Percentiles rank a stretch among this genome's conserved stretches.
phyloP scores from a whole-genome alignment of 53 echinoderm and acorn worm species.

The Mesocentrotus franciscanus region DNA sequence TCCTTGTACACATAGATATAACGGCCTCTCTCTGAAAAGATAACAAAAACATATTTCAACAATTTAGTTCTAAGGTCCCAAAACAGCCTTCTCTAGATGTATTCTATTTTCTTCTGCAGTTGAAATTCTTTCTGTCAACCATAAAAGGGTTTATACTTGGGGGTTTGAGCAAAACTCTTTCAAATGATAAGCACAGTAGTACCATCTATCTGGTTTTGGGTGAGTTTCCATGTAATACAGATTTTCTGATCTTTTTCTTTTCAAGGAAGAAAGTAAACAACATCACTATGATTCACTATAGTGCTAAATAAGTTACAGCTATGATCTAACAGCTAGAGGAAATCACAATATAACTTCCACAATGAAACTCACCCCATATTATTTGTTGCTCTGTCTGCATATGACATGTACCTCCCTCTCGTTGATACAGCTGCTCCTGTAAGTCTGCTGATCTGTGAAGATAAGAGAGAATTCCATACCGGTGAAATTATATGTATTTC shows the following conservation, averaged over 20 bases:
- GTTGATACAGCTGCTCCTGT: constrained; percentile 97
- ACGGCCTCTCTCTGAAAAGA: constrained; percentile 79
- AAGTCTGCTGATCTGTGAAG: constrained; percentile 84
- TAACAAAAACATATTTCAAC: not conserved
- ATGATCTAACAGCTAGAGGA: too few relatives aligned
- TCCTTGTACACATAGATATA: constrained; percentile 95
- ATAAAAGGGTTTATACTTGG: too few relatives aligned
- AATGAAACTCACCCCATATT: constrained; percentile 86
- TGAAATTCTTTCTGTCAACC: not conserved
- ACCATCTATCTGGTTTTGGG: too few relatives aligned
- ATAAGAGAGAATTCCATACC: not conserved
- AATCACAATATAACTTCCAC: not conserved
- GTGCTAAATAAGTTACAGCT: too few relatives aligned
- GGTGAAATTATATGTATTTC: too few relatives aligned
- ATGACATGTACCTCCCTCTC: constrained; percentile 95
- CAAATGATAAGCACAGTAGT: too few relatives aligned
- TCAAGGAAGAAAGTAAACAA: too few relatives aligned
- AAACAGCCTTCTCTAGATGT: not conserved
- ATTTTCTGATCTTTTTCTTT: too few relatives aligned
- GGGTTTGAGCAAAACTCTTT: too few relatives aligned
- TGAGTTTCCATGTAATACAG: too few relatives aligned
- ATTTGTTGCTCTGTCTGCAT: constrained; percentile 89
- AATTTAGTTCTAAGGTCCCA: not conserved
- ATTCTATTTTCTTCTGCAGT: too few relatives aligned
- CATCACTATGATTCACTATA: too few relatives aligned